Conservation (phyloP, 30 jellyfish, hydroid and myxozoan species). For the Pelagia noctiluca region DNA sequence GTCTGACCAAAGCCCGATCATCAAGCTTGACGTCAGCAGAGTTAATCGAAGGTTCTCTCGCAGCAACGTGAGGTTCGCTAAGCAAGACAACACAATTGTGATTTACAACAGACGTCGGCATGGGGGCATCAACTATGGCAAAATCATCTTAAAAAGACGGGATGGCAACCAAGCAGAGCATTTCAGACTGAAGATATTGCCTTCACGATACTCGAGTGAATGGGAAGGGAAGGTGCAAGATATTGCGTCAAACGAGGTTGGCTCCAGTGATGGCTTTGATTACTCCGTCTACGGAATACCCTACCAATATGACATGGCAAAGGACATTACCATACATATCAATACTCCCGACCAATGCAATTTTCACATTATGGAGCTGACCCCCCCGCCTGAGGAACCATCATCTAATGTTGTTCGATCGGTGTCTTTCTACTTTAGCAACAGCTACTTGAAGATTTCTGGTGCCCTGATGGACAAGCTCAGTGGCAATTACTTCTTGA, state of each 20-base stretch:
- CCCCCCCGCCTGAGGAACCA: constrained; percentile 13
- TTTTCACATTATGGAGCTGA: constrained; percentile 1
- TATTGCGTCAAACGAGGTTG: constrained; percentile 5
- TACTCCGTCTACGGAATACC: constrained; percentile 6
- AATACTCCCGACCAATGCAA: background rate
- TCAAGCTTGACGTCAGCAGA: background rate
- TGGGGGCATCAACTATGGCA: background rate
- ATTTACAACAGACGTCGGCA: background rate
- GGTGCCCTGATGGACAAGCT: constrained; percentile 7
- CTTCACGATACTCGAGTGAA: background rate
- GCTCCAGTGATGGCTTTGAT: constrained; percentile 25
- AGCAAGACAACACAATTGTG: constrained; percentile 1
- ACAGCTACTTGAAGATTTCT: constrained; percentile 21
- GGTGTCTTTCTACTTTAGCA: background rate
- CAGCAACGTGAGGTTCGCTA: constrained; percentile 9
- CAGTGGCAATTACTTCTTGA: background rate
- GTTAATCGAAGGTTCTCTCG: background rate
- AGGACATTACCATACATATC: background rate
- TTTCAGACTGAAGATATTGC: background rate
- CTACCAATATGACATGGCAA: constrained; percentile 11
- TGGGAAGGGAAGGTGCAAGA: constrained; percentile 16
- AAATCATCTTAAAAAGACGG: background rate
- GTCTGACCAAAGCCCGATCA: background rate
- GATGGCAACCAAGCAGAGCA: constrained; percentile 5
- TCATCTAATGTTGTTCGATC: background rate